Evolutionary conservation across 2,797 vertebrate genomes (phyloP).

Genomic region (Chelidonichthys spinosus): DNA sequence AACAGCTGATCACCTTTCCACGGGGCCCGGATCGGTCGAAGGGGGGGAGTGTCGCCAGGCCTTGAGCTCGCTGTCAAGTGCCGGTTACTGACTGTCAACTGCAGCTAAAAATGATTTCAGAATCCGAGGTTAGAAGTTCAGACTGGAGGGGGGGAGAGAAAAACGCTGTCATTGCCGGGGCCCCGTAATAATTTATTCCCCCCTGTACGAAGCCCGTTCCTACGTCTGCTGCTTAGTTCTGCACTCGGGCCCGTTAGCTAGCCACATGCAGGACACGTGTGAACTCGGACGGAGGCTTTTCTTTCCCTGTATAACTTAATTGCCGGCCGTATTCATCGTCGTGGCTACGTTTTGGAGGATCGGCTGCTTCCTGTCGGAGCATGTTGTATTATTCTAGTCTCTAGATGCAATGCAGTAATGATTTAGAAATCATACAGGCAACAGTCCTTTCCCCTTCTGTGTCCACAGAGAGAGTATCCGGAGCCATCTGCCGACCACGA

Average conservation of each 20-base stretch:
- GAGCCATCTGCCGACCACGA: conserved; percentile 96
- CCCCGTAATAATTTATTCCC: conserved; percentile 74
- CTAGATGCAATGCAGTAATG: not conserved
- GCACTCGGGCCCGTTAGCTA: conserved; percentile 57
- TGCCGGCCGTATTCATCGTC: conserved; percentile 19
- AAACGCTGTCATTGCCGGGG: conserved; percentile 74
- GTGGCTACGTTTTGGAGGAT: conserved; percentile 6
- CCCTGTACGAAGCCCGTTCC: conserved; percentile 53
- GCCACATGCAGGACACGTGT: conserved; percentile 69
- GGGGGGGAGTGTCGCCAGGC: conserved; percentile 79
- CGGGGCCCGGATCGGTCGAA: conserved; percentile 79
- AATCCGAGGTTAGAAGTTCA: conserved; percentile 81
- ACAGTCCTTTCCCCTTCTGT: not conserved
- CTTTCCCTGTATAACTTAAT: conserved; percentile 52
- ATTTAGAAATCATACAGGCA: not conserved
- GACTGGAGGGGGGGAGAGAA: conserved; percentile 56
- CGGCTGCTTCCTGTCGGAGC: not conserved
- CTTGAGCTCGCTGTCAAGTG: conserved; percentile 75
- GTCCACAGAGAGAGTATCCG: conserved; percentile 57
- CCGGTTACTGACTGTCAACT: conserved; percentile 80
- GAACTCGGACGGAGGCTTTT: conserved; percentile 45
- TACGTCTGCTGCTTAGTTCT: conserved; percentile 66
- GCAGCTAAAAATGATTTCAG: conserved; percentile 83
- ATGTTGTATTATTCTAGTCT: conserved; percentile 3
- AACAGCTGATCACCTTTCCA: conserved; percentile 85